These are phyloP conservation scores for Protosalanx chinensis DNA, from an alignment of 2,797 vertebrate species.

Conservation along the genomic window DNA sequence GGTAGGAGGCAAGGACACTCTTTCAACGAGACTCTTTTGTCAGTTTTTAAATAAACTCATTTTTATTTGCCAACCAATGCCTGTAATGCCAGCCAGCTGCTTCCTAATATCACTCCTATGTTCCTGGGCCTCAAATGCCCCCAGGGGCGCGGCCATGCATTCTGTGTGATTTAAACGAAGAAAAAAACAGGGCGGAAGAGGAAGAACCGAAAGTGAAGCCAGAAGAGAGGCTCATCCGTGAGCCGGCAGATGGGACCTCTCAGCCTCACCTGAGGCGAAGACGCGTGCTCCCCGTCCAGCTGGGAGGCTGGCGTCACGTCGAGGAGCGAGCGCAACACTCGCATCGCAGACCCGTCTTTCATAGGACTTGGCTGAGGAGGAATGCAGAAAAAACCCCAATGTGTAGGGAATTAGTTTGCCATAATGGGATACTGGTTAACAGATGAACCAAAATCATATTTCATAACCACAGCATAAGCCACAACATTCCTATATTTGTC, in stretches of 20 bases:
- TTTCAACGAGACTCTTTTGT: conserved; percentile 39
- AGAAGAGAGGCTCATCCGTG: neutral
- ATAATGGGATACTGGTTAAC: no score
- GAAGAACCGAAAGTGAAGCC: neutral
- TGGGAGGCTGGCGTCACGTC: conserved; percentile 24
- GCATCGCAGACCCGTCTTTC: neutral
- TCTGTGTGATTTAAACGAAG: neutral
- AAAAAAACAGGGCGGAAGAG: neutral
- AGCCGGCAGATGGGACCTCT: conserved; percentile 46
- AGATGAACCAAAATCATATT: no score
- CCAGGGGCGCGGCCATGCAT: neutral
- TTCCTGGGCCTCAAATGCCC: conserved; percentile 23
- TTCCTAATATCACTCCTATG: conserved; percentile 29
- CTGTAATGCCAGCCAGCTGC: conserved; percentile 12
- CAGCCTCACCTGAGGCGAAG: conserved; percentile 29
- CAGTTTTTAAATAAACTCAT: conserved; percentile 35
- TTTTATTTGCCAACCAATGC: conserved; percentile 46
- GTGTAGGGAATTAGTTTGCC: neutral
- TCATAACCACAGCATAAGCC: no score
- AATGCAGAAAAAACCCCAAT: neutral
- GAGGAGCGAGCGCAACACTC: neutral
- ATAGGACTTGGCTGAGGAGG: neutral
- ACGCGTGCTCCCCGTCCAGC: conserved; percentile 47
- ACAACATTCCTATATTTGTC: neutral
- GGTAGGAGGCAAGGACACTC: conserved; percentile 9